phyloP scores from a whole-genome alignment of 2,888 invertebrate genomes.

The Gymnosoma rotundatum region DNA sequence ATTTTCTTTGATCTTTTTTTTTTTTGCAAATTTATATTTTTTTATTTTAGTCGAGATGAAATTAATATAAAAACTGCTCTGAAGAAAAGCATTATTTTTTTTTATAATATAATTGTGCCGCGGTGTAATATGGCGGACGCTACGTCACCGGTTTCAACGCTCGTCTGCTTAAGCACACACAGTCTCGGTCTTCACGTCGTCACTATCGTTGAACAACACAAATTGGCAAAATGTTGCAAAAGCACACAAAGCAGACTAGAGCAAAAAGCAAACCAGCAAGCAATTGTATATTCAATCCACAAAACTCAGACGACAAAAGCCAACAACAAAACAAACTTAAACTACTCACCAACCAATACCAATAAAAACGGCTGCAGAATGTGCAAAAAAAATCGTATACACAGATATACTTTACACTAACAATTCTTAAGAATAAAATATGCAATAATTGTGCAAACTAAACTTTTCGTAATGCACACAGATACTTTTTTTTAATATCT shows the following conservation, averaged over 20 bases:
- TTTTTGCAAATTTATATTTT: conserved; percentile 40
- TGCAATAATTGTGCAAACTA: conserved; percentile 62
- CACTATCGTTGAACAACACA: conserved; percentile 81
- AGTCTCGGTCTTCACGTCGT: conserved; percentile 79
- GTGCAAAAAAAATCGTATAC: conserved; percentile 38
- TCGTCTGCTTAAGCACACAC: conserved; percentile 77
- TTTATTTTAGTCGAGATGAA: conserved; percentile 37
- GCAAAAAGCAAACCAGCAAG: conserved; percentile 38
- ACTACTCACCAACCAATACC: conserved; percentile 58
- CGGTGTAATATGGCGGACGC: conserved; percentile 83
- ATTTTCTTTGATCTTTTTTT: conserved; percentile 46
- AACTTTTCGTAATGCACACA: conserved; percentile 62
- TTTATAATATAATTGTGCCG: conserved; percentile 75
- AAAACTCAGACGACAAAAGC: conserved; percentile 48
- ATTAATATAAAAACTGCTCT: conserved; percentile 43
- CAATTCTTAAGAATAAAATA: conserved; percentile 37
- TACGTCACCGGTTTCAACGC: conserved; percentile 82
- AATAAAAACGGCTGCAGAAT: conserved; percentile 25
- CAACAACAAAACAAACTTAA: conserved; percentile 32
- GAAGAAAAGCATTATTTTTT: conserved; percentile 50
- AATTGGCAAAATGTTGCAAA: conserved; percentile 69
- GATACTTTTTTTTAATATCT: conserved; percentile 30
- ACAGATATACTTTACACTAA: conserved; percentile 48
- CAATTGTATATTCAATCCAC: conserved; percentile 54
- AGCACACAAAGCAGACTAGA: conserved; percentile 65